A percentile compares a stretch with the other conserved stretches of the same genome.
These are phyloP conservation scores for Oreochromis grahami DNA, from an alignment of 2,797 vertebrate genomes.

Conservation along the genomic window DNA sequence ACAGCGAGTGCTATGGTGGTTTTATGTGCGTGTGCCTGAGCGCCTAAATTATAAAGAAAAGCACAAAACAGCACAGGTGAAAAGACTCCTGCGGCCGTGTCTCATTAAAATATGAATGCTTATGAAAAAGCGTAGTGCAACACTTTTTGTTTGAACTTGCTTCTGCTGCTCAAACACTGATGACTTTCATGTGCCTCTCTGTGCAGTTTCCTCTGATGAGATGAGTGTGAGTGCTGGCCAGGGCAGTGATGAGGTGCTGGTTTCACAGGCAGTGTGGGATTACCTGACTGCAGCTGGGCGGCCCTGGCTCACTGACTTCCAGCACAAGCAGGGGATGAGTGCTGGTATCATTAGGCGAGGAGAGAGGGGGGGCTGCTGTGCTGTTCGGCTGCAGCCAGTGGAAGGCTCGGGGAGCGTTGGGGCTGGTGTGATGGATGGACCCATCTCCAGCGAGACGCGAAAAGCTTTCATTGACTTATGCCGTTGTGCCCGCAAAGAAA, in stretches of 20 bases:
- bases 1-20: not conserved
- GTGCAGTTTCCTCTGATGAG: conserved; percentile 82
- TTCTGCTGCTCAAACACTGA: not conserved
- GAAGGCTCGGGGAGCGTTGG: conserved; percentile 72
- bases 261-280: conserved; percentile 95
- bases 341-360: conserved; percentile 87
- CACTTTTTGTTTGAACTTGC: not conserved
- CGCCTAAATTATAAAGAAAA: not conserved
- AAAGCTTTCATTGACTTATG: conserved; percentile 93
- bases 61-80: not conserved
- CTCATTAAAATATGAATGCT: not conserved
- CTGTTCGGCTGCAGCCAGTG: conserved; percentile 84
- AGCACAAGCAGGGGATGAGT: conserved; percentile 88
- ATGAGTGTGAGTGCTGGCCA: conserved; percentile 84
- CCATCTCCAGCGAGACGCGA: conserved; percentile 77
- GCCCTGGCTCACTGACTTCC: conserved; percentile 89
- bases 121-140: not conserved
- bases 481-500: conserved; percentile 87
- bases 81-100: not conserved
- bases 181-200: conserved; percentile 38
- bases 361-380: conserved; percentile 92
- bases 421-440: conserved; percentile 72
- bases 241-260: conserved; percentile 91
- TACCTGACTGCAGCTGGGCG: conserved; percentile 89
- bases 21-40: not conserved